Evolutionary conservation across 2,888 invertebrate genomes (phyloP).

Genomic region (Aromia moschata): DNA sequence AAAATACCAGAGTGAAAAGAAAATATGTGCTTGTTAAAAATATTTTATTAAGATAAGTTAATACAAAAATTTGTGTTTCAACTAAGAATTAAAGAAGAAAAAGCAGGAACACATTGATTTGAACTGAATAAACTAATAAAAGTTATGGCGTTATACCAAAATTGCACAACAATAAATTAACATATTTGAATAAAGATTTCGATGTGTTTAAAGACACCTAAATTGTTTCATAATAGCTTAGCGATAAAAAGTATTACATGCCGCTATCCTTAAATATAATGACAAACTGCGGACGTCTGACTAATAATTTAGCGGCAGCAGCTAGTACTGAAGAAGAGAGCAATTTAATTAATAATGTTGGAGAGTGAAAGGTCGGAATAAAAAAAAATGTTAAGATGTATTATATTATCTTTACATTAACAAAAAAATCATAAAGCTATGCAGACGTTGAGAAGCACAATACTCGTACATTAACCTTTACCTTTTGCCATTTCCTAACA

Average conservation of each 20-base stretch:
- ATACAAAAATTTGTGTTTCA: too few species aligned
- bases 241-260: neutral
- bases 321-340: neutral
- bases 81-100: too few species aligned
- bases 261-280: neutral
- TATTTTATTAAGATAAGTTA: too few species aligned
- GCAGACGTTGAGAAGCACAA: neutral
- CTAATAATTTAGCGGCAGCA: neutral
- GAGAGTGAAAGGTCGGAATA: neutral
- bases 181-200: neutral
- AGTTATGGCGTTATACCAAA: neutral
- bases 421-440: neutral
- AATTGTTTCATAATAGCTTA: neutral
- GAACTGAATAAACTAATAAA: neutral
- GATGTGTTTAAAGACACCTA: neutral
- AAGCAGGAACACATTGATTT: too few species aligned
- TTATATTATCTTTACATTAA: neutral
- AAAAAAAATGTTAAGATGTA: neutral
- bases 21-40: too few species aligned
- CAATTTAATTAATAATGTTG: neutral
- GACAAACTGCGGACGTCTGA: neutral
- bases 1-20: too few species aligned
- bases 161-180: neutral
- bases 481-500: neutral
- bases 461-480: neutral